Percentiles rank a stretch among this genome's conserved stretches.
phyloP scores from a whole-genome alignment of 2,888 invertebrate species.

The Hartigia nigra region DNA sequence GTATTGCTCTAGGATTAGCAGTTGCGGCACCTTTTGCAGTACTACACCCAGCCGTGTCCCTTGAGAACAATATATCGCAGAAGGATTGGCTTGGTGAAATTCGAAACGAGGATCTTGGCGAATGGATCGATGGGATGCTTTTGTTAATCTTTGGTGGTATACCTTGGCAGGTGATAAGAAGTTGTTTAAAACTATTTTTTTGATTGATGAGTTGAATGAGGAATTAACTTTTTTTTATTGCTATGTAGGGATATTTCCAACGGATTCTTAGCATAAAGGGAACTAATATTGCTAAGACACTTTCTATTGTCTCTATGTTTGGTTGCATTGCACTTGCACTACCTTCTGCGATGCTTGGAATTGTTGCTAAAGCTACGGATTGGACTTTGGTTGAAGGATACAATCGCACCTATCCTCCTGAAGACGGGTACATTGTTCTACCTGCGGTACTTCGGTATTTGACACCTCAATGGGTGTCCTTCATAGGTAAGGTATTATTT shows the following conservation, averaged over 20 bases:
- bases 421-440: constrained; percentile 71
- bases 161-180: constrained; percentile 72
- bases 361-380: constrained; percentile 71
- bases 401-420: constrained; percentile 51
- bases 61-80: constrained; percentile 54
- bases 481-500: constrained; percentile 64
- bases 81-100: constrained; percentile 71
- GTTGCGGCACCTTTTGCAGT: constrained; percentile 75
- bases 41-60: constrained; percentile 69
- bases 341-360: constrained; percentile 75
- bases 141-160: constrained; percentile 76
- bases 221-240: constrained; percentile 1
- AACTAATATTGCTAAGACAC: constrained; percentile 72
- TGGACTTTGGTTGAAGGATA: constrained; percentile 67
- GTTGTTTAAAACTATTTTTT: not conserved
- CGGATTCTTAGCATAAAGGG: constrained; percentile 75
- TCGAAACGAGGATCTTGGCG: constrained; percentile 64
- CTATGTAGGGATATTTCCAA: constrained; percentile 73
- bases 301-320: constrained; percentile 75
- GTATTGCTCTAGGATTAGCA: constrained; percentile 75
- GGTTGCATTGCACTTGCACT: constrained; percentile 75
- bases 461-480: constrained; percentile 71
- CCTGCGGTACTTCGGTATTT: constrained; percentile 74
- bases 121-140: constrained; percentile 72
- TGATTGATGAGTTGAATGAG: not conserved